phyloP scores from a whole-genome alignment of 2,888 invertebrate species.

The Apamea anceps region DNA sequence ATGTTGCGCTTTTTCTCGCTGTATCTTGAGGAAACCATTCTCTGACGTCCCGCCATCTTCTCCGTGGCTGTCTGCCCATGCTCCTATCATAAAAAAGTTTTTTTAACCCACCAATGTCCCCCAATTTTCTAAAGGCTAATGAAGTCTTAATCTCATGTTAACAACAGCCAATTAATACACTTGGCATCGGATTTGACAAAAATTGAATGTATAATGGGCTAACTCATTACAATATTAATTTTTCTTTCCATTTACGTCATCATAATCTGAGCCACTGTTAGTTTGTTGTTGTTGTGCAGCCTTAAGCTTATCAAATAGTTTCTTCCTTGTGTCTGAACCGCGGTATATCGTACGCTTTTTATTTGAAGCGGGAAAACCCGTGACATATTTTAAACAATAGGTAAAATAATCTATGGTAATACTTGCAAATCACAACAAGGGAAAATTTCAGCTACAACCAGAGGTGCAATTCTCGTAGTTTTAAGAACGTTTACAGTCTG shows the following conservation, averaged over 20 bases:
- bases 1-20: neutral
- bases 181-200: constrained; percentile 9
- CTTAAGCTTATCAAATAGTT: neutral
- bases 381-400: neutral
- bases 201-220: constrained; percentile 1
- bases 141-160: constrained; percentile 10
- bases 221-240: constrained; percentile 1
- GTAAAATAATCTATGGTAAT: neutral
- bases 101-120: neutral
- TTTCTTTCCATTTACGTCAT: constrained; percentile 6
- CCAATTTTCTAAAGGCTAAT: neutral
- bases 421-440: neutral
- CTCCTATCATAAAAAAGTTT: neutral
- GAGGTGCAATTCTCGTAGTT: too few relatives aligned
- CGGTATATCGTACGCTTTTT: neutral
- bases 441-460: constrained; percentile 1
- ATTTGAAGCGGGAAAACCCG: neutral
- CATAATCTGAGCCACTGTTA: neutral
- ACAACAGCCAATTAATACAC: constrained; percentile 4
- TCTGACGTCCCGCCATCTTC: too few relatives aligned
- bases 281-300: neutral
- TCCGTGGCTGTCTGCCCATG: neutral
- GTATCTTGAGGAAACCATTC: neutral
- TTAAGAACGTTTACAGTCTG: too few relatives aligned
- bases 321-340: constrained; percentile 6